phyloP scores from a whole-genome alignment of 2,113 vertebrate species.

The Grallaria varia region DNA sequence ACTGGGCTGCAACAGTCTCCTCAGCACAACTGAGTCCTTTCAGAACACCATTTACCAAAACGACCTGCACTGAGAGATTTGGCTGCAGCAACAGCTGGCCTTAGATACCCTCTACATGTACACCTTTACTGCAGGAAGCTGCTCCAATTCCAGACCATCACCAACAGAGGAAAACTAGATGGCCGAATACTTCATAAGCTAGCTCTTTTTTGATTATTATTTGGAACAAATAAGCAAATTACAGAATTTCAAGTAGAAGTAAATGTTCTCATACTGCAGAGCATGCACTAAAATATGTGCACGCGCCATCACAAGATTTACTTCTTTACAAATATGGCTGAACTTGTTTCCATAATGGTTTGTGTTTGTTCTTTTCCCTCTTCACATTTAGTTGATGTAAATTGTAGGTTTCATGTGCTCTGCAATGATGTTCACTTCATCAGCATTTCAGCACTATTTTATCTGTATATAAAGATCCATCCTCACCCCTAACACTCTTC shows the following conservation, averaged over 20 bases:
- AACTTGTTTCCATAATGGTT: slow-evolving; percentile 62
- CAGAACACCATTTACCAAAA: not conserved
- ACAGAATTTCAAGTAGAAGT: slow-evolving; percentile 32
- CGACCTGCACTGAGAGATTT: not conserved
- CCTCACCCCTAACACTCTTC: slow-evolving; percentile 40
- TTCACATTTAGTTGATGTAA: slow-evolving; percentile 59
- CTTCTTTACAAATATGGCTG: slow-evolving; percentile 57
- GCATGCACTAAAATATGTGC: slow-evolving; percentile 39
- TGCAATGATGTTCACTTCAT: slow-evolving; percentile 65
- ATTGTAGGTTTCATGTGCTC: slow-evolving; percentile 62
- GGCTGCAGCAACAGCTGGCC: not conserved
- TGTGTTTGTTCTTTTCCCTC: slow-evolving; percentile 52
- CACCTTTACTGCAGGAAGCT: not conserved
- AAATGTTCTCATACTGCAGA: slow-evolving; percentile 54
- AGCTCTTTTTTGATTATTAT: not conserved
- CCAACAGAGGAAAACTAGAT: not conserved
- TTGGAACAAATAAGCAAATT: slow-evolving; percentile 27
- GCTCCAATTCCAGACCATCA: not conserved
- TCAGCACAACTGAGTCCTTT: not conserved
- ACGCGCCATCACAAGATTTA: slow-evolving; percentile 54
- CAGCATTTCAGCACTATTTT: slow-evolving; percentile 62
- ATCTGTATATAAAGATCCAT: slow-evolving; percentile 54
- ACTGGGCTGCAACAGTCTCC: not conserved
- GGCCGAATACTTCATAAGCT: not conserved
- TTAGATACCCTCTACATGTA: not conserved